Base-by-base conservation (phyloP, 1,140 invertebrate genomes). In the Adelges cooleyi region DNA sequence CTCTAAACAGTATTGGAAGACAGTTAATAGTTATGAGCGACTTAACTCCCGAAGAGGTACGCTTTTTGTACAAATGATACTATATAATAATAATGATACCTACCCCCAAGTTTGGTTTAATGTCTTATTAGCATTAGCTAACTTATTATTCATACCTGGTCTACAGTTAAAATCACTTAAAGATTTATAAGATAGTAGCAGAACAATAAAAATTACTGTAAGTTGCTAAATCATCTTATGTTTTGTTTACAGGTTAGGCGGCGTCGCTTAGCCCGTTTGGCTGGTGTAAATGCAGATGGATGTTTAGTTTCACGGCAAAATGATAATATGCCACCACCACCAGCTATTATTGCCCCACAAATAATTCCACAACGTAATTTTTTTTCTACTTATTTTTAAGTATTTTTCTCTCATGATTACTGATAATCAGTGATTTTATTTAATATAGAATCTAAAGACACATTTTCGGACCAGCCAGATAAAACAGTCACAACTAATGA, bases 1-100 rank as follows among this genome's bases (percentile, higher is more conserved):
- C n/a, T n/a, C n/a, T n/a, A n/a, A n/a, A n/a, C n/a, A 11, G 29
- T 11, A 33, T 6, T 5, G n/a, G 23, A 46, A 62, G 27, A n/a
- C 22, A 48, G 17, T 15, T 15, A 6, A n/a, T 44, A 62, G 17
- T 18, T 46, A 86, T 86, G 84, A 86, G 83, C 72, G 85, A 86
- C 77, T 74, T 86, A 65, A 83, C 79, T 66, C 84, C 84, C 70
- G 86, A 87, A 75, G 86, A 87, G 80, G 86, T 85, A 74, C 79
- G 76, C 13, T 62, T 40, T 54, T 36, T 48, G 20, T 36, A 49
- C 15, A 73, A 59, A 20, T 71, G 67, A 69, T 69, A 65, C 62
- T 66, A 53, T 54, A 66, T 20, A 17, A 44, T 23, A 49, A 40
- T 36, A 62, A 70, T n/a, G n/a, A n/a, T n/a, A n/a, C n/a, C n/a